Base-by-base conservation (phyloP, 2,113 vertebrate genomes). In the Eurystomus gularis region DNA sequence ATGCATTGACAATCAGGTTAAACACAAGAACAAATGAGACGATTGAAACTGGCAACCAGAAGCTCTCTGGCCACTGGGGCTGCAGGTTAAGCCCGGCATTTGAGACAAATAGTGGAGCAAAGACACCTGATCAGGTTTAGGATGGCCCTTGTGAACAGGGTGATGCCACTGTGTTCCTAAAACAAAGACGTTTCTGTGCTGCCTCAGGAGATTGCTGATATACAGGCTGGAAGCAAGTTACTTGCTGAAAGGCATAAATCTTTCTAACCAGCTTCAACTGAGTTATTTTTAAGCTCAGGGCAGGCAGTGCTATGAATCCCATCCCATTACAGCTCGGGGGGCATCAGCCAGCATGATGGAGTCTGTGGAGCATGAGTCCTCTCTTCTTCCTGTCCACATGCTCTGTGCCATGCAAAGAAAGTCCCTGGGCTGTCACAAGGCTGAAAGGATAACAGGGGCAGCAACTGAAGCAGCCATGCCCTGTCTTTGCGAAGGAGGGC, bases 231-330 rank as follows among this genome's bases (percentile, higher is more conserved):
- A 90, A 87, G 66, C 49, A 85, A 89, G 83, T 68, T 85, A 52
- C 11, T 91, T 65, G 52, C 84, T 91, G 81, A 91, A 94, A 93
- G 82, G 57, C 57, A 70, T 76, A 69, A 61, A 89, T 85, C 49
- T 93, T 87, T 72, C 61, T 89, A 89, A 93, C 77, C 40, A 89
- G 51, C 61, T 91, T 93, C 73, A 64, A 15, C 13, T 65, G 51
- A 51, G 80, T 94, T 94, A 75, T 95, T 92, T 94, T 94, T 94
- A 95, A 82, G 65, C 52, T 87, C 20, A 29, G 87, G 25, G 40
- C 28, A 82, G 31, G 39, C 58, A 79, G 65, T 48, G 54, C 66
- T 70, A n/a, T 40, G 81, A 90, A 76, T 82, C 52, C 57, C 61
- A 46, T 80, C 28, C 80, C 35, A 40, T 61, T 61, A 86, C 33